Percentiles rank a stretch among this genome's conserved stretches.
Conservation (phyloP, 2,888 invertebrate species). For the Orthonychiurus folsomi region DNA sequence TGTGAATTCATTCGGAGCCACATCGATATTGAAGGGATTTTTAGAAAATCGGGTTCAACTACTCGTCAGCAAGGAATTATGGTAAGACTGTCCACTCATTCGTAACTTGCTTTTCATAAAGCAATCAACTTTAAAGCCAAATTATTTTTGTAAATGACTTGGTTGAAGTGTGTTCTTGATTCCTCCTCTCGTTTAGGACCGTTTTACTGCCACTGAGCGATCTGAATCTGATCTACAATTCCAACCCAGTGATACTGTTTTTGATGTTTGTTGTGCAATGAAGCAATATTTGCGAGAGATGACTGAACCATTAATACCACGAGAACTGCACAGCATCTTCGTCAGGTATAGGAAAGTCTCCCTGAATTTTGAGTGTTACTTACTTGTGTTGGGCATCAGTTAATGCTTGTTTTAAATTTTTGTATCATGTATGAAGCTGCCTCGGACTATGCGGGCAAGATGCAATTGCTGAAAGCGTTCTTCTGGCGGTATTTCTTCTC, state of each 20-base stretch:
- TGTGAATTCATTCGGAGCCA: constrained; percentile 54
- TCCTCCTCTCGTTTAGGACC: constrained; percentile 22
- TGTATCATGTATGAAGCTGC: too few relatives aligned
- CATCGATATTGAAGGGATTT: constrained; percentile 70
- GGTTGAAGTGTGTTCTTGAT: constrained; percentile 14
- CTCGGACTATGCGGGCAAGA: constrained; percentile 48
- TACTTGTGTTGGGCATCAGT: too few relatives aligned
- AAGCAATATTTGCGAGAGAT: constrained; percentile 76
- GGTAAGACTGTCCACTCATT: constrained; percentile 45
- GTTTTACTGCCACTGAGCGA: constrained; percentile 42
- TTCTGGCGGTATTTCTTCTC: constrained; percentile 60
- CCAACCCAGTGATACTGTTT: constrained; percentile 62
- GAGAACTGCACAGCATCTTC: constrained; percentile 63
- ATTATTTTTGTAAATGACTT: constrained; percentile 1
- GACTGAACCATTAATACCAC: constrained; percentile 73
- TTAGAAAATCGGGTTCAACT: constrained; percentile 79
- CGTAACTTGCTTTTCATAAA: not conserved
- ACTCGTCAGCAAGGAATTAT: constrained; percentile 71
- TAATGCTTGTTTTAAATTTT: too few relatives aligned
- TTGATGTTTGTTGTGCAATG: constrained; percentile 75
- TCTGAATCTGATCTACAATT: constrained; percentile 64
- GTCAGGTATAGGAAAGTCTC: constrained; percentile 49
- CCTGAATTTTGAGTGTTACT: too few relatives aligned
- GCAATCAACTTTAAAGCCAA: not conserved
- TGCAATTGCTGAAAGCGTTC: constrained; percentile 52